Percentiles rank a stretch among this genome's conserved stretches.
Conservation (phyloP, 35 echinoderm and acorn worm genomes). For the Hemicentrotus pulcherrimus region DNA sequence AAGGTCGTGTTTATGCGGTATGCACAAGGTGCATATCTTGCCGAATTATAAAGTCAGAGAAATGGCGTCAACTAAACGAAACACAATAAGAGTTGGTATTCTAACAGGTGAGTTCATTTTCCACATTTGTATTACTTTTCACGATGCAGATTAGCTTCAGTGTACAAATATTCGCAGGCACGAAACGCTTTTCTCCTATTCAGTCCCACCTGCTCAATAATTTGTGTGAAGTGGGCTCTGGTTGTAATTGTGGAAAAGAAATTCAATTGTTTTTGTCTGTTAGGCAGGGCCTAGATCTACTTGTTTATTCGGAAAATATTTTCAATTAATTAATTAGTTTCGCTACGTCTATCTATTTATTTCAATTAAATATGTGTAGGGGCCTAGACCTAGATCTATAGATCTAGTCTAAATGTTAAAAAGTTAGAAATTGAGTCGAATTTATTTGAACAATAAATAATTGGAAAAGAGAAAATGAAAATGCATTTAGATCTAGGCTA, state of each 20-base stretch:
- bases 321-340: too few relatives aligned
- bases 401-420: too few relatives aligned
- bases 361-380: too few relatives aligned
- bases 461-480: too few relatives aligned
- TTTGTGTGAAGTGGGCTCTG: neutral
- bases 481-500: too few relatives aligned
- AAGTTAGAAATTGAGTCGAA: too few relatives aligned
- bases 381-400: too few relatives aligned
- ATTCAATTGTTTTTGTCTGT: too few relatives aligned
- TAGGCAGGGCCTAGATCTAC: neutral
- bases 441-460: too few relatives aligned
- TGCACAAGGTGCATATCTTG: neutral
- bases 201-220: neutral
- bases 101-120: slow-evolving; percentile 28
- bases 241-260: neutral
- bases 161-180: neutral
- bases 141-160: neutral
- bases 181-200: neutral
- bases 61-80: neutral
- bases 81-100: slow-evolving; percentile 28
- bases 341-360: too few relatives aligned
- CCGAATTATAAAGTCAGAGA: neutral
- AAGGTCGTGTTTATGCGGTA: neutral
- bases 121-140: neutral
- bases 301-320: neutral